Evolutionary conservation across 1,140 invertebrate genomes (phyloP).

Genomic region (Xylocopa sonorina): DNA sequence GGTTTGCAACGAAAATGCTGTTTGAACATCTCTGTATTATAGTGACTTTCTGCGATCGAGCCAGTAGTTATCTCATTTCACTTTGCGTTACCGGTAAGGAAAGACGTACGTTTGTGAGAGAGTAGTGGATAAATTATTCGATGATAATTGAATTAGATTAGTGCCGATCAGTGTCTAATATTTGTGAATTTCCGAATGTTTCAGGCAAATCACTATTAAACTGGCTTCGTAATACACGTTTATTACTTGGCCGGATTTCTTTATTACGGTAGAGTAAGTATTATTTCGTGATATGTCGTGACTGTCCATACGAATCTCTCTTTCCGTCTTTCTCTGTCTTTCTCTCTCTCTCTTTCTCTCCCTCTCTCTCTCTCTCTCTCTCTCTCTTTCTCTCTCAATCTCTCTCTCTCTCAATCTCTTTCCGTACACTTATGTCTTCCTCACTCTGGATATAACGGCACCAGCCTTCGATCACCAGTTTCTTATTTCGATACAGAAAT

Average conservation of each 20-base stretch:
- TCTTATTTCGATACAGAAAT: constrained; percentile 20
- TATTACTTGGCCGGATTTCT: constrained; percentile 75
- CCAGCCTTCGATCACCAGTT: neutral
- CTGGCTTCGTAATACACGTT: constrained; percentile 76
- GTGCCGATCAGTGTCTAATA: constrained; percentile 44
- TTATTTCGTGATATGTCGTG: constrained; percentile 32
- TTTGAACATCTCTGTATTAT: constrained; percentile 16
- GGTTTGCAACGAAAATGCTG: constrained; percentile 7
- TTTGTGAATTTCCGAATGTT: constrained; percentile 70
- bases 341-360: no score
- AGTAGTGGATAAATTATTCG: constrained; percentile 46
- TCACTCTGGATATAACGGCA: constrained; percentile 14
- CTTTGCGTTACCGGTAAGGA: constrained; percentile 80
- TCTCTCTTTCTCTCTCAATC: neutral
- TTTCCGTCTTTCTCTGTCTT: no score
- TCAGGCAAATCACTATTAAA: constrained; percentile 77
- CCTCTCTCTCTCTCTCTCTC: neutral
- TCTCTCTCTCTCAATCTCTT: neutral
- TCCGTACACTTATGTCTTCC: neutral
- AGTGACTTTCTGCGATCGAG: constrained; percentile 47
- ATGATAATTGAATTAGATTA: constrained; percentile 67
- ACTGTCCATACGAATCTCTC: constrained; percentile 18
- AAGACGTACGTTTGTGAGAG: constrained; percentile 62
- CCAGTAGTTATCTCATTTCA: constrained; percentile 69
- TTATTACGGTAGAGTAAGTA: constrained; percentile 79